Evolutionary conservation across 2,113 vertebrate species (phyloP), one percentile per base, ranked within the genome.

Genomic region (Mormyrus iriodes): DNA sequence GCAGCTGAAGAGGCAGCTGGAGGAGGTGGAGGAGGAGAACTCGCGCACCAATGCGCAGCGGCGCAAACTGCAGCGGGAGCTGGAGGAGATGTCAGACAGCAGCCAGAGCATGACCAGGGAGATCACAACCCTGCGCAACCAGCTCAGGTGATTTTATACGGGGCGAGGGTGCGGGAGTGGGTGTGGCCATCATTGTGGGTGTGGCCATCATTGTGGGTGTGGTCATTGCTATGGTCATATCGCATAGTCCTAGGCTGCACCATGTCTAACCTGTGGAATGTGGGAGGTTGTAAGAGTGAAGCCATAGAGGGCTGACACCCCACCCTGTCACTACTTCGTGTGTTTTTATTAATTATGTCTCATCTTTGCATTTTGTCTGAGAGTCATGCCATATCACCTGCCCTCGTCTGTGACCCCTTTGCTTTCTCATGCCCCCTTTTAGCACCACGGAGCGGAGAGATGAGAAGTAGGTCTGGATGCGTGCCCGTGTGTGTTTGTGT

Each of bases 1-100:
- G 94, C 98, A 99, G 95, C 96, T 99, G 93, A 99, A 99, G 93
- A 94, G 98, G 87, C 98, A 99, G 94, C 95, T 99, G 85, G 98
- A 99, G 93, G 98, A 99, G 91, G 97, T 98, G 0, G 98, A 99
- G 89, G 98, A 99, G 93, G 98, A 99, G 93, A 97, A 98, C 90
- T 98, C 98, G 42, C 94, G 98, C 92, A 96, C 97, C 93, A 99
- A 98, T 0, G 98, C 98, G 3, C 97, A 97, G 89, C 97, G 96
- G 65, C 95, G 98, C 94, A 99, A 99, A 92, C 96, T 99, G 69
- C 98, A 99, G 93, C 94, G 98, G 0, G 98, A 99, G 91, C 94
- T 99, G 92, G 98, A 99, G 88, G 98, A 99, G 85, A 95, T 96
- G 88, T 96, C 95, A 0, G 98, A 99, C 93, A 97, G 96, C 2